Conservation (phyloP, 2,888 invertebrate genomes). For the Parnassius smintheus region DNA sequence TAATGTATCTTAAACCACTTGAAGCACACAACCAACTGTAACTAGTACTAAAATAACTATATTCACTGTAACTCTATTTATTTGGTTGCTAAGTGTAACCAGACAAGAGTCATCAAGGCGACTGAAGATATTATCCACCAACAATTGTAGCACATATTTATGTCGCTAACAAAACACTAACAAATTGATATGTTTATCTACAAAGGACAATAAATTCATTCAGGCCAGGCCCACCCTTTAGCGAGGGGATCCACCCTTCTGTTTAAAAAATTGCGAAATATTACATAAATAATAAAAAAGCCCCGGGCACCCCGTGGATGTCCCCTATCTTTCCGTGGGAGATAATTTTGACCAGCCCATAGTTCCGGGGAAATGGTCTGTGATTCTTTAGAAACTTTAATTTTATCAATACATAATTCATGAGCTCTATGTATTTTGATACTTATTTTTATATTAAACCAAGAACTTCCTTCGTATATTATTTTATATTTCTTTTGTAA, state of each 20-base stretch:
- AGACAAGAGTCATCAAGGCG: conserved; percentile 55
- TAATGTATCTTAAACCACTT: background rate
- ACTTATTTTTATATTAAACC: background rate
- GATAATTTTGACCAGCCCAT: conserved; percentile 69
- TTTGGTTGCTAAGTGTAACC: conserved; percentile 44
- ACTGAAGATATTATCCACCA: conserved; percentile 58
- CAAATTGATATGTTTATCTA: conserved; percentile 29
- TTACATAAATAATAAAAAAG: conserved; percentile 76
- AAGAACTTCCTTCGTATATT: background rate
- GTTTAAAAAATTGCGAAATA: conserved; percentile 78
- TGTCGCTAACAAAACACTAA: conserved; percentile 26
- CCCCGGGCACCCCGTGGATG: conserved; percentile 45
- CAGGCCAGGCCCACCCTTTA: conserved; percentile 74
- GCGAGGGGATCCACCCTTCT: conserved; percentile 75
- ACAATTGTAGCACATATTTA: conserved; percentile 61
- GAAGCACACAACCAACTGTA: background rate
- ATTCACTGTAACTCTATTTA: background rate
- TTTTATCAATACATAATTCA: conserved; percentile 58
- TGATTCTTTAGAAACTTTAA: conserved; percentile 64
- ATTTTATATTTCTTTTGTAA: too few relatives aligned
- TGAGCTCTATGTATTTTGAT: background rate
- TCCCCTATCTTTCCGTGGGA: conserved; percentile 44
- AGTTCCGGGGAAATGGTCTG: conserved; percentile 76
- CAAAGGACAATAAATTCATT: conserved; percentile 60
- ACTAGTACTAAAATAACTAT: background rate